Base-by-base conservation (phyloP, 2,797 vertebrate species). In the Hyperoplus lanceolatus region DNA sequence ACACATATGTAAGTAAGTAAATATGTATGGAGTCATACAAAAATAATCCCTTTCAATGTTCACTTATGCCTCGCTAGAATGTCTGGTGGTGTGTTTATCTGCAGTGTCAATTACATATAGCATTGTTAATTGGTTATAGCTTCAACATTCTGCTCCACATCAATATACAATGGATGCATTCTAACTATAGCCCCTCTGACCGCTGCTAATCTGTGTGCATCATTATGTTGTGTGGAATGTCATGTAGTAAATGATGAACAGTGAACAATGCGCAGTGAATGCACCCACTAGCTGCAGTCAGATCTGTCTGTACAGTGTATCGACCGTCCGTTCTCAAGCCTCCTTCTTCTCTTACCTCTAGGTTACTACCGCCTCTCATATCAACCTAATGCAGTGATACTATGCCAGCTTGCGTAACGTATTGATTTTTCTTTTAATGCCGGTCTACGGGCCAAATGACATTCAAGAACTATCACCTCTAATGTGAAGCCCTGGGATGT, bases 351-450 rank as follows among this genome's bases (percentile, higher is more conserved):
- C 73, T 77, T 65, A 63, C 59, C 61, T 79, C 58, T 14, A 43
- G 67, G 65, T 76, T 41, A 51, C 55, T 8, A 14, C 54, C 8
- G 4, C 39, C 79, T 41, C 58, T 29, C 70, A 41, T 61, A 65
- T 72, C 58, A 79, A 49, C 73, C 59, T 45, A 29, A 66, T 80
- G 66, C 71, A 59, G n/a, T 14, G 49, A 75, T 54, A 38, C 63
- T 21, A 58, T 54, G 69, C 75, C 76, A 11, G 65, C n/a, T 74
- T 83, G 63, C 81, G 73, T 78, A 84, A 83, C 43, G 1, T 16
- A 90, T 83, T 53, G 75, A 87, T 87, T 90, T 83, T 84, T 65
- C 48, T 75, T 78, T 80, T 51, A 29, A 81, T 51, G 67, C 49
- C 15, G 59, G 63, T 79, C 63, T 77, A 59, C 45, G 0, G 0